Conservation (phyloP, 2,888 invertebrate species). For the Mactromeris polynyma region DNA sequence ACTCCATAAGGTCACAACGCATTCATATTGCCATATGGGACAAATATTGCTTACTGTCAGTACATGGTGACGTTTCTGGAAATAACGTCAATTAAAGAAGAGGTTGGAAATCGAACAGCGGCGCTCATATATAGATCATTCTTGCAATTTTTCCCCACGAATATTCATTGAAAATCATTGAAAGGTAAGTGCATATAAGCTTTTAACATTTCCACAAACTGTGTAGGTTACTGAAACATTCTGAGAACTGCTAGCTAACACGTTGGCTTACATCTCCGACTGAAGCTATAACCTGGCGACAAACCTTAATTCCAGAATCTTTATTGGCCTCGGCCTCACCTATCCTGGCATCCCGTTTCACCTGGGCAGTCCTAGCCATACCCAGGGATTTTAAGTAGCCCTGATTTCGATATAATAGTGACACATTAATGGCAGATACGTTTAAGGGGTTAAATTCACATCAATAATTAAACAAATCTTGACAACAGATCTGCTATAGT, state of each 20-base stretch:
- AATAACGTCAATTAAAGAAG: too few relatives aligned
- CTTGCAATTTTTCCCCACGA: too few relatives aligned
- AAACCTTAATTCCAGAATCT: slow-evolving; percentile 94
- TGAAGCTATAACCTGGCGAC: too few relatives aligned
- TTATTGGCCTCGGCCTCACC: slow-evolving; percentile 97
- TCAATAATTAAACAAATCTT: neutral
- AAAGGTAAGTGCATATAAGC: neutral
- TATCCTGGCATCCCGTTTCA: slow-evolving; percentile 94
- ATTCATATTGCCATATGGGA: too few relatives aligned
- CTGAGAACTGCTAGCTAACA: too few relatives aligned
- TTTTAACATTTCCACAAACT: neutral
- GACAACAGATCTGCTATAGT: neutral
- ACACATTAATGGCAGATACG: neutral
- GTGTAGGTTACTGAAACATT: too few relatives aligned
- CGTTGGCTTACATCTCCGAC: slow-evolving; percentile 29
- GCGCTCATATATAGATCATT: too few relatives aligned
- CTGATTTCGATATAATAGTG: slow-evolving; percentile 87
- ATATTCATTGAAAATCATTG: neutral
- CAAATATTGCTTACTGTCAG: too few relatives aligned
- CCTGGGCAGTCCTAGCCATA: slow-evolving; percentile 86
- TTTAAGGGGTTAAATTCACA: neutral
- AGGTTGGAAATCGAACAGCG: too few relatives aligned
- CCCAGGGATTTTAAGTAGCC: slow-evolving; percentile 97
- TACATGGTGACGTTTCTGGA: too few relatives aligned
- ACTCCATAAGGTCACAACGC: too few relatives aligned